These are phyloP conservation scores for Tromatobia lineatoria DNA, from an alignment of 2,888 invertebrate species.

Conservation along the genomic window DNA sequence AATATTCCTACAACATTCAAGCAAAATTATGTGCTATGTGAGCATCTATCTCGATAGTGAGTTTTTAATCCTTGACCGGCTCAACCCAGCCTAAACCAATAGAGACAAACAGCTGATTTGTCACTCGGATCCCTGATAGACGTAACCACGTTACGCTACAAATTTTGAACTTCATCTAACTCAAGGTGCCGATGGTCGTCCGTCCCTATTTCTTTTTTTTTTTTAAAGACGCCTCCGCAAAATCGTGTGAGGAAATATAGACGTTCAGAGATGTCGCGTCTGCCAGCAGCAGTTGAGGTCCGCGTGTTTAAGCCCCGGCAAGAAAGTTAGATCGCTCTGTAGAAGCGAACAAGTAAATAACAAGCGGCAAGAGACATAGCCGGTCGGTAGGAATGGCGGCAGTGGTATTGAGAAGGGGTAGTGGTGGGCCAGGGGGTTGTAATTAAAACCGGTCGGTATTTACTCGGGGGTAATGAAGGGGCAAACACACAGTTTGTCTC, in stretches of 20 bases:
- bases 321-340: constrained; percentile 79
- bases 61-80: too few species aligned
- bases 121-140: too few species aligned
- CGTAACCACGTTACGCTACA: too few species aligned
- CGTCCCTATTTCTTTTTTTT: background rate
- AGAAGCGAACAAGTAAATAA: constrained; percentile 81
- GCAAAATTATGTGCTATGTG: too few species aligned
- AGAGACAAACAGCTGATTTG: too few species aligned
- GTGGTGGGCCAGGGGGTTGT: constrained; percentile 75
- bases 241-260: background rate
- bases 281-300: constrained; percentile 20
- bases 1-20: too few species aligned
- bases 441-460: constrained; percentile 84
- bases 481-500: constrained; percentile 84
- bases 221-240: background rate
- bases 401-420: constrained; percentile 19
- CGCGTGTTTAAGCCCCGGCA: constrained; percentile 76
- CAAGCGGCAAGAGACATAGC: constrained; percentile 82
- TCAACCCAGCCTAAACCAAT: too few species aligned
- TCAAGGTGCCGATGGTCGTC: too few species aligned
- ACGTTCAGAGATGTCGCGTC: constrained; percentile 18
- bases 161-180: too few species aligned
- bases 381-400: constrained; percentile 48
- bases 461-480: constrained; percentile 84
- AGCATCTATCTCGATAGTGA: too few species aligned